These are phyloP conservation scores for Diaphora mendica DNA, from an alignment of 2,888 invertebrate genomes.

Conservation along the genomic window DNA sequence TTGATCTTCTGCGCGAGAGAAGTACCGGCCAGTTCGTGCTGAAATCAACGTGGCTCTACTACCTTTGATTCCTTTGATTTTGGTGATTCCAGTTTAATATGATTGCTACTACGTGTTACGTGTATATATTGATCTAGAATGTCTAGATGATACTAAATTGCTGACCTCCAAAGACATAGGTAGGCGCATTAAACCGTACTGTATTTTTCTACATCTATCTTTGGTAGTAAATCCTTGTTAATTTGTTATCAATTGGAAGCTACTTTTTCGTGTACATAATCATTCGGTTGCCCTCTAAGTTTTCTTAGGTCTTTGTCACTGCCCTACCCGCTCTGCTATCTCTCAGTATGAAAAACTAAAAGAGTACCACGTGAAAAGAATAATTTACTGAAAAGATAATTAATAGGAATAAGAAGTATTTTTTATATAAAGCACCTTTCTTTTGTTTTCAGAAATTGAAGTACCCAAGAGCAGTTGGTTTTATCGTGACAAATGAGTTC, in stretches of 20 bases:
- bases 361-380: not conserved
- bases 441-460: constrained; percentile 87
- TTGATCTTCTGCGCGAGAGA: too few species aligned
- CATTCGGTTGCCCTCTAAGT: too few species aligned
- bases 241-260: too few species aligned
- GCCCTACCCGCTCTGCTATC: not conserved
- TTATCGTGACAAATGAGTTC: constrained; percentile 98
- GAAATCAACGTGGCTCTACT: too few species aligned
- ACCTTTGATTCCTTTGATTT: too few species aligned
- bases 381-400: not conserved
- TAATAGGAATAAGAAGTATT: not conserved
- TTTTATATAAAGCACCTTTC: not conserved
- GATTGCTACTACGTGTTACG: too few species aligned
- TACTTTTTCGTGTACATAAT: too few species aligned
- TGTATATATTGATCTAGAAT: not conserved
- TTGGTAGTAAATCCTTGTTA: not conserved
- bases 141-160: not conserved
- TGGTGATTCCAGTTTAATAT: too few species aligned
- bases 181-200: too few species aligned
- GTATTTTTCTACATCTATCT: not conserved
- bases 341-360: not conserved
- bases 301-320: too few species aligned
- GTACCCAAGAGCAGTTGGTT: constrained; percentile 96
- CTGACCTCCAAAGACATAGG: not conserved
- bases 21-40: too few species aligned